Base-by-base conservation (phyloP, 2,888 invertebrate species). In the Cerastoderma edule region DNA sequence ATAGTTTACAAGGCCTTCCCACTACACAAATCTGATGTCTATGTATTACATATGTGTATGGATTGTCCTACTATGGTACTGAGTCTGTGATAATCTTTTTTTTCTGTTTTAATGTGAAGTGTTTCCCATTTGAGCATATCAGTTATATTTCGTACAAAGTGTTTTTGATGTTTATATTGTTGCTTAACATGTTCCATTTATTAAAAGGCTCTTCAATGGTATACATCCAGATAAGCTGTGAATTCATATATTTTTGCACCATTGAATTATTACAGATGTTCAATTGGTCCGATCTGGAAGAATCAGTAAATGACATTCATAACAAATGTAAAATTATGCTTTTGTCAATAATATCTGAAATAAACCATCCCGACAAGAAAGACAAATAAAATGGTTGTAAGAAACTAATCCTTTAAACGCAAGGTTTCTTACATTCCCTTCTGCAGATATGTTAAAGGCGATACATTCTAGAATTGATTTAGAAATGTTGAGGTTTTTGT, bases 1-100 rank as follows among this genome's bases (percentile, higher is more conserved):
- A 75, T 60, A 79, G 68, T 57, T 81, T 71, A 60, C 50, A 66
- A 27, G 79, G 78, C 33, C 64, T 82, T 63, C 82, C 82, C 4
- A 82, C 82, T 4, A 82, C 82, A 44, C 79, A 82, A 66, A 82
- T 82, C n/a, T 82, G 50, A 73, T 24, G 16, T 69, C 4, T 32
- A 8, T 46, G 16, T n/a, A 5, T 57, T 30, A 57, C 57, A 57
- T 57, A 32, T 60, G 53, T 53, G 53, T 53, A 53, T 24, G 13
- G 28, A n/a, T 22, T 53, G n/a, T n/a, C n/a, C n/a, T n/a, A n/a
- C n/a, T n/a, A n/a, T n/a, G n/a, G 50, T 50, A 50, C 22, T 50
- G n/a, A 22, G 24, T n/a, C 50, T 50, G 50, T 50, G 50, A 50
- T 50, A 50, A 24, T 10, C 10, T 24, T 30, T n/a, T 6, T 50